Conservation (phyloP, 2,113 vertebrate species). For the Erythrocebus patas region DNA sequence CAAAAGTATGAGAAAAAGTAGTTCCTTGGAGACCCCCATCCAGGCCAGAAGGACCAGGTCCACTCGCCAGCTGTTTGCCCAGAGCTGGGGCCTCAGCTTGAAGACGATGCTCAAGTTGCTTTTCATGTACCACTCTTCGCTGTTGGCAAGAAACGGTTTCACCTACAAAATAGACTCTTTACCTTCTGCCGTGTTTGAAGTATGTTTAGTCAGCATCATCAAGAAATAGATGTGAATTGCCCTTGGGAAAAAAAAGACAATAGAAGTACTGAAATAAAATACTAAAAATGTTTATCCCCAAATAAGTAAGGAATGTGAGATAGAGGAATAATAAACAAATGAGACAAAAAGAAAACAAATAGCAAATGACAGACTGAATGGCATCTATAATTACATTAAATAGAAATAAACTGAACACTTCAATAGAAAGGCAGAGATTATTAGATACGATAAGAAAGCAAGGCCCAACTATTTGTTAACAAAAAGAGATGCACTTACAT, state of each 20-base stretch:
- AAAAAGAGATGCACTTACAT: not conserved
- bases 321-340: not conserved
- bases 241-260: not conserved
- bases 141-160: not conserved
- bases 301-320: not conserved
- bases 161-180: conserved; percentile 21
- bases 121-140: not conserved
- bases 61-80: not conserved
- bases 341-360: not conserved
- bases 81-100: not conserved
- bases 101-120: not conserved
- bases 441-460: not conserved
- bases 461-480: not conserved
- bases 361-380: not conserved
- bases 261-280: not conserved
- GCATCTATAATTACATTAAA: not conserved
- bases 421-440: not conserved
- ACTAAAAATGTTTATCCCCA: not conserved
- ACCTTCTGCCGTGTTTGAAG: conserved; percentile 35
- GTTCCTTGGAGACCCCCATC: not conserved
- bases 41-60: not conserved
- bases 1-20: conserved; percentile 82
- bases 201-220: not conserved
- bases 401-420: not conserved
- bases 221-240: conserved; percentile 65